Conservation (phyloP, 2,888 invertebrate species). For the Ferdinandea cuprea region DNA sequence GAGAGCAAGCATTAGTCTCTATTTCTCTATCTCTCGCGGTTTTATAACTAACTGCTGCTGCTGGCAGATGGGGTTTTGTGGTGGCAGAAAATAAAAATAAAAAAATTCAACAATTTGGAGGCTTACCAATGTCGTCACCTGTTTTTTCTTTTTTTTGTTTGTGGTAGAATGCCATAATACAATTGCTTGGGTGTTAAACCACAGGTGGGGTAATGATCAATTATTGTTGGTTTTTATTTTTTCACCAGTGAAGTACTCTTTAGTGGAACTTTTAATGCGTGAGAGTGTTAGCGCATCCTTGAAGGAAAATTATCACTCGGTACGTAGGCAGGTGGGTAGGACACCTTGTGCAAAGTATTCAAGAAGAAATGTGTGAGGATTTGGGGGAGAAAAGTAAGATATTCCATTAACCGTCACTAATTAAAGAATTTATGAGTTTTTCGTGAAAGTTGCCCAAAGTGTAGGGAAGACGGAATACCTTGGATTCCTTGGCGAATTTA, state of each 20-base stretch:
- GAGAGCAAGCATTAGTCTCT: not conserved
- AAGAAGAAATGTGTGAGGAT: slow-evolving; percentile 9
- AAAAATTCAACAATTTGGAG: slow-evolving; percentile 47
- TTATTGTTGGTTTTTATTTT: not conserved
- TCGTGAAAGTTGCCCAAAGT: not conserved
- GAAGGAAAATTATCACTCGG: slow-evolving; percentile 21
- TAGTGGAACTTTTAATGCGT: slow-evolving; percentile 35
- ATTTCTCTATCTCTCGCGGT: too few species aligned
- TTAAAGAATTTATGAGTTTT: slow-evolving; percentile 28
- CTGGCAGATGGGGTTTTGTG: not conserved
- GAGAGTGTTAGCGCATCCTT: slow-evolving; percentile 6
- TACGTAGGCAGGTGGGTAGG: too few species aligned
- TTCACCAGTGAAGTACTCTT: not conserved
- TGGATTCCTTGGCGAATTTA: slow-evolving; percentile 40
- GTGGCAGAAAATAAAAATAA: slow-evolving; percentile 42
- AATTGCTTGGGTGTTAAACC: not conserved
- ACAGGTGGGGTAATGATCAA: slow-evolving; percentile 17
- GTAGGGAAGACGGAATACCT: not conserved
- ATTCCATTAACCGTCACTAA: slow-evolving; percentile 29
- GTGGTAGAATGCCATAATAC: not conserved
- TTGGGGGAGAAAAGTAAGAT: slow-evolving; percentile 1
- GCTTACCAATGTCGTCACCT: slow-evolving; percentile 44
- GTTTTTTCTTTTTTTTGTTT: too few species aligned
- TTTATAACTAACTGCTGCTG: too few species aligned
- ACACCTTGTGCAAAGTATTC: slow-evolving; percentile 24